A percentile compares a stretch with the other conserved stretches of the same genome.
These are phyloP conservation scores for Ahaetulla prasina DNA, from an alignment of 2,113 vertebrate genomes.

Conservation along the genomic window DNA sequence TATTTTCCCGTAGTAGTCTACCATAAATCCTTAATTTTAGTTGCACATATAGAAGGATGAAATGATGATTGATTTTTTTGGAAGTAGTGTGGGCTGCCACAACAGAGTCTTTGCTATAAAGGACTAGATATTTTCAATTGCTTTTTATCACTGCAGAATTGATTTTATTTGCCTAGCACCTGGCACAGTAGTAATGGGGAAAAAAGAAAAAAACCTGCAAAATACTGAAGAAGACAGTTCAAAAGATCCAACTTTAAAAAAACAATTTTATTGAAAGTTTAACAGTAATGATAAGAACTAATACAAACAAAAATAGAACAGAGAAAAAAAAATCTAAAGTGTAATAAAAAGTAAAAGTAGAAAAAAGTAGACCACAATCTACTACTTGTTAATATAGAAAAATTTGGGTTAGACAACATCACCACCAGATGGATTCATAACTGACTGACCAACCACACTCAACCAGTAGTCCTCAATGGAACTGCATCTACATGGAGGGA, in stretches of 20 bases:
- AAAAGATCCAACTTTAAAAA: conserved; percentile 18
- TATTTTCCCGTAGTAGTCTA: conserved; percentile 56
- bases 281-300: not conserved
- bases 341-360: not conserved
- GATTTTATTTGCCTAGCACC: conserved; percentile 68
- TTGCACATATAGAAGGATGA: conserved; percentile 49
- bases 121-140: conserved; percentile 69
- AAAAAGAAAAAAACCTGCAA: conserved; percentile 25
- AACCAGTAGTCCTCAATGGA: too few relatives aligned
- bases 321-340: not conserved
- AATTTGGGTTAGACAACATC: too few relatives aligned
- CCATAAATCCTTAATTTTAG: conserved; percentile 69
- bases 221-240: not conserved
- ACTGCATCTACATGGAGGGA: too few relatives aligned
- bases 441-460: too few relatives aligned
- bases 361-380: not conserved
- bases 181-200: conserved; percentile 36
- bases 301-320: not conserved
- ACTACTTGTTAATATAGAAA: too few relatives aligned
- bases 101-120: conserved; percentile 62
- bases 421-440: too few relatives aligned
- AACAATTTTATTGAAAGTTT: not conserved
- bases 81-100: conserved; percentile 57
- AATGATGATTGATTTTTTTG: conserved; percentile 67
- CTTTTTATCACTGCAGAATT: conserved; percentile 64